Percentiles rank a stretch among this genome's conserved stretches.
Evolutionary conservation across 2,888 invertebrate species (phyloP).

Genomic region (Drosophila mulleri): DNA sequence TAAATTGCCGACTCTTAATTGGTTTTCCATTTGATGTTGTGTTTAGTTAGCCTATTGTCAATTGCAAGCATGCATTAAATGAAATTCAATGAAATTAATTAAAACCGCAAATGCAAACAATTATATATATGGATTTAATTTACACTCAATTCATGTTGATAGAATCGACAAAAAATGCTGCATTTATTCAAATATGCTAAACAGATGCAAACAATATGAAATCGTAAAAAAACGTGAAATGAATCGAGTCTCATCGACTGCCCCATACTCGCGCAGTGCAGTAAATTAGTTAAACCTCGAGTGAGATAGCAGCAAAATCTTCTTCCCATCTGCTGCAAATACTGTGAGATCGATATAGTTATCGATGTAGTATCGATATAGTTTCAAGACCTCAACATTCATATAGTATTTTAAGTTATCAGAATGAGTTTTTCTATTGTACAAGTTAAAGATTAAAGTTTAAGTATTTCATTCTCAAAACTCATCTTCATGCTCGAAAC

Average conservation of each 20-base stretch:
- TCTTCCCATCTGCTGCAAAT: no score
- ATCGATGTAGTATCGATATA: no score
- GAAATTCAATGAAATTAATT: slow-evolving; percentile 2
- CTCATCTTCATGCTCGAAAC: neutral
- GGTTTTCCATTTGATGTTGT: neutral
- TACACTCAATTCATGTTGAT: neutral
- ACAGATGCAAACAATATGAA: slow-evolving; percentile 1
- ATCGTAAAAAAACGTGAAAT: neutral
- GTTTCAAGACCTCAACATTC: no score
- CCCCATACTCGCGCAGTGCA: no score
- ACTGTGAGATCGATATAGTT: no score
- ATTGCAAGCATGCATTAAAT: neutral
- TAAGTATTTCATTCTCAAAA: no score
- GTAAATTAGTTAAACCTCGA: no score
- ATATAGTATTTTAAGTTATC: no score
- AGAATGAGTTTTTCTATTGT: no score
- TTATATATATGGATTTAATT: neutral
- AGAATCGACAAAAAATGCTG: neutral
- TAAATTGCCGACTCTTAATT: neutral
- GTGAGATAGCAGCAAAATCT: no score
- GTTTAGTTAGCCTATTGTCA: neutral
- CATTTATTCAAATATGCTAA: slow-evolving; percentile 1
- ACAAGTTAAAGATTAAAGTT: no score
- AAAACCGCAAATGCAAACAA: neutral
- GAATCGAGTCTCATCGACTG: neutral